Percentiles rank a stretch among this genome's conserved stretches.
phyloP scores from a whole-genome alignment of 2,797 vertebrate species.

The Onychomys leucogaster region DNA sequence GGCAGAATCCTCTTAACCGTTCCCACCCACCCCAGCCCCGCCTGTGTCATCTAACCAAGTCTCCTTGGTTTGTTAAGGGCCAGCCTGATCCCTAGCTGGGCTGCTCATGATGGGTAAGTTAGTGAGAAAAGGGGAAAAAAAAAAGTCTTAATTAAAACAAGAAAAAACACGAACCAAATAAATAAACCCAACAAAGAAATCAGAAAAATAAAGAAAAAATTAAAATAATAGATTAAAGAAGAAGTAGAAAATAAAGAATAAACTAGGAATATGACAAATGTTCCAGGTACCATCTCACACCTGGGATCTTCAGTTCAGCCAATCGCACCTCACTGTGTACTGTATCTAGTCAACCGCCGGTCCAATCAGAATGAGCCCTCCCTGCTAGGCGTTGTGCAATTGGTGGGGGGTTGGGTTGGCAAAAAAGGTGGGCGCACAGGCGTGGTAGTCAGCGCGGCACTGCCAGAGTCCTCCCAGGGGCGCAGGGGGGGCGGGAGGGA shows the following conservation, averaged over 20 bases:
- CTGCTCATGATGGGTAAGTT: conserved; percentile 81
- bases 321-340: conserved; percentile 96
- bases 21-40: conserved; percentile 60
- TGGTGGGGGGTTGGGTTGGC: conserved; percentile 88
- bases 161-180: conserved; percentile 83
- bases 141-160: conserved; percentile 81
- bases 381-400: conserved; percentile 89
- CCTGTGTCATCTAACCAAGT: conserved; percentile 82
- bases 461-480: conserved; percentile 84
- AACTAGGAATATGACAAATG: conserved; percentile 90
- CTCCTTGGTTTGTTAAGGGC: conserved; percentile 82
- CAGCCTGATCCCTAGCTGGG: conserved; percentile 80
- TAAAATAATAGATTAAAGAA: conserved; percentile 71
- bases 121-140: conserved; percentile 66
- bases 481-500: conserved; percentile 82
- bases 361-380: conserved; percentile 95
- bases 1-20: conserved; percentile 62
- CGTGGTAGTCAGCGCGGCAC: conserved; percentile 83
- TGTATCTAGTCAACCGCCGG: conserved; percentile 97
- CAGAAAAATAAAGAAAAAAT: conserved; percentile 88
- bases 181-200: conserved; percentile 86
- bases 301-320: conserved; percentile 96
- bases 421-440: conserved; percentile 86
- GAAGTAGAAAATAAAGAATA: conserved; percentile 78
- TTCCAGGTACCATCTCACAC: conserved; percentile 98